A percentile compares a stretch with the other conserved stretches of the same genome.
These are phyloP conservation scores for Gymnogyps californianus DNA, from an alignment of 2,113 vertebrate species.

Conservation along the genomic window DNA sequence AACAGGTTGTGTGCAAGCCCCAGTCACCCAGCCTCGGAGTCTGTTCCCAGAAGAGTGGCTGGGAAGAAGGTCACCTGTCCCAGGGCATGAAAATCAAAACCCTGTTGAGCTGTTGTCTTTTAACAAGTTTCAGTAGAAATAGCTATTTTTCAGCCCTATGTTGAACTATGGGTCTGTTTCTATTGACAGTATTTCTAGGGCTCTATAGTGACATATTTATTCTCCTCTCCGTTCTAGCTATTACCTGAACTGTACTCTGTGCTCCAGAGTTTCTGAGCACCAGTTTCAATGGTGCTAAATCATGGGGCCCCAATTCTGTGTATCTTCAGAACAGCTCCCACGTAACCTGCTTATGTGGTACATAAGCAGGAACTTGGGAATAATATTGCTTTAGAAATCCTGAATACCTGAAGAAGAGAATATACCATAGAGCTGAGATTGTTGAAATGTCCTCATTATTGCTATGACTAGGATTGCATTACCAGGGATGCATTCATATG, in stretches of 20 bases:
- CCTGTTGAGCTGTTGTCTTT: neutral
- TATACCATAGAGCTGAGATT: neutral
- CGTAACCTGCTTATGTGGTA: neutral
- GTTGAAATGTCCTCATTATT: neutral
- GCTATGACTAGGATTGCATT: neutral
- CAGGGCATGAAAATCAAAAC: neutral
- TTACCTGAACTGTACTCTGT: neutral
- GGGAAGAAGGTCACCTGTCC: neutral
- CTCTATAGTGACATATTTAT: neutral
- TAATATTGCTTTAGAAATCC: neutral
- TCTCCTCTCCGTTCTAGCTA: neutral
- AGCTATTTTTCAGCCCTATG: neutral
- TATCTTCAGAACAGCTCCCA: neutral
- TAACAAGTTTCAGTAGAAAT: neutral
- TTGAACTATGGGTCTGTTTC: neutral
- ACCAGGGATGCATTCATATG: accelerated
- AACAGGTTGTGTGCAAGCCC: too few relatives aligned
- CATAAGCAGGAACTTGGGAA: neutral
- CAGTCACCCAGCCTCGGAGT: neutral
- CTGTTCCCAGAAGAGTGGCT: neutral
- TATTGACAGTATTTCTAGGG: neutral
- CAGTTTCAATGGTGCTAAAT: neutral
- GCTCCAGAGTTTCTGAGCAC: neutral
- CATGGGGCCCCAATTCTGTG: neutral
- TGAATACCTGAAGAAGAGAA: neutral